Conservation (phyloP, 2,888 invertebrate species). For the Eilema sororculum region DNA sequence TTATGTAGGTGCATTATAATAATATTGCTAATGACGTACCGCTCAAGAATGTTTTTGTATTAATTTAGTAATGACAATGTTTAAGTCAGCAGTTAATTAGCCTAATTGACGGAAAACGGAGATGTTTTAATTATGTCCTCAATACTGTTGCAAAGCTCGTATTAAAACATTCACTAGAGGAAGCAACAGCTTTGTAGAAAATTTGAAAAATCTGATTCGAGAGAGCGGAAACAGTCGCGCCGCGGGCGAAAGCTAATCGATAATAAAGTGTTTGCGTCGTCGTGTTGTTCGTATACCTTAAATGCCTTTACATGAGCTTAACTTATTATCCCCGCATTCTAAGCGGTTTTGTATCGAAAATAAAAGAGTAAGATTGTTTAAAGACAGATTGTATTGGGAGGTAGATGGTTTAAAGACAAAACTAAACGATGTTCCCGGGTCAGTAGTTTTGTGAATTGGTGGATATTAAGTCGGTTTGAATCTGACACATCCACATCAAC, state of each 20-base stretch:
- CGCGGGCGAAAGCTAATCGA: slow-evolving; percentile 32
- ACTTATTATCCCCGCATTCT: slow-evolving; percentile 14
- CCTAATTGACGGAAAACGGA: not conserved
- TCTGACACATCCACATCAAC: no score
- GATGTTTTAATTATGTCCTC: not conserved
- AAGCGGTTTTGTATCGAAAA: not conserved
- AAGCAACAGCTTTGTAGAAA: slow-evolving; percentile 11
- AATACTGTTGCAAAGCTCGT: slow-evolving; percentile 4
- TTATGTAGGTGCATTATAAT: no score
- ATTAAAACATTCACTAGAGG: slow-evolving; percentile 7
- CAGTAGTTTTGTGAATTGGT: not conserved
- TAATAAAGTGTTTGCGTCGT: slow-evolving; percentile 31
- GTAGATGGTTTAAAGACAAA: not conserved
- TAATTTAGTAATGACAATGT: no score
- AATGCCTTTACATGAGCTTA: slow-evolving; percentile 19
- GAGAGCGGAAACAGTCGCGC: slow-evolving; percentile 15
- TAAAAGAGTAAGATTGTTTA: not conserved
- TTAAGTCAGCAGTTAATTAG: not conserved
- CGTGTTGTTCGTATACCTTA: slow-evolving; percentile 19
- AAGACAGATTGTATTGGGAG: no score
- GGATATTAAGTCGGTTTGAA: not conserved
- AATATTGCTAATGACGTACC: not conserved
- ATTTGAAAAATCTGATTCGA: slow-evolving; percentile 20
- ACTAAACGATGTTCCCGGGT: not conserved
- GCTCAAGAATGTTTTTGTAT: no score